Base-by-base conservation (phyloP, 2,888 invertebrate species). In the Platycheirus rosarum region DNA sequence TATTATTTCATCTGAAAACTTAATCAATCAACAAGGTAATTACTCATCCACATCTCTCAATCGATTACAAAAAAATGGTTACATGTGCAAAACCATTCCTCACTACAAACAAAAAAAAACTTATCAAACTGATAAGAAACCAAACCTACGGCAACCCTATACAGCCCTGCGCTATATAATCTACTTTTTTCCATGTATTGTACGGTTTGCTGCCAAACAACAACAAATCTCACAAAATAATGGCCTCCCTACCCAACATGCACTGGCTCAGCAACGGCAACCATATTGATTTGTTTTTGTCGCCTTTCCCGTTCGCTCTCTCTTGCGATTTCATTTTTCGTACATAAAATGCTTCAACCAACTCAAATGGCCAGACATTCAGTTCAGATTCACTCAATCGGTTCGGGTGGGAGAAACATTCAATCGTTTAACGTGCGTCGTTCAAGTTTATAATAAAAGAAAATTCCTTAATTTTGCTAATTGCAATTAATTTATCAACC, bases 351-450 rank as follows among this genome's bases (percentile, higher is more conserved):
- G 78, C 70, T 23, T 46, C 60, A 42, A 18, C 40, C 51, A 20
- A 23, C 53, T 51, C 32, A 70, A 60, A 57, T 60, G 18, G 32
- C 65, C n/a, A n/a, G 35, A 32, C 69, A 69, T 32, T 32, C 23
- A 23, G 37, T 74, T 80, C 75, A 80, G 75, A 80, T 77, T 82
- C 71, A 77, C 62, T 82, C 76, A 76, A 76, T 82, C 82, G 82
- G 71, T 82, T 82, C 82, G 82, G 71, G 71, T 82, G 82, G 71
- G 63, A 76, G 77, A 77, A 82, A 75, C 76, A 76, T 82, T 82
- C 76, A 82, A 82, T 42, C 80, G 71, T 82, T 76, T 71, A 26
- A 29, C 74, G 80, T 70, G 80, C 53, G 18, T 75, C 69, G 60
- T 51, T 23, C 68, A 18, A 63, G 23, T 69, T n/a, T 35, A 29